Evolutionary conservation across 2,888 invertebrate species (phyloP).

Genomic region (Flexamia atlantica): DNA sequence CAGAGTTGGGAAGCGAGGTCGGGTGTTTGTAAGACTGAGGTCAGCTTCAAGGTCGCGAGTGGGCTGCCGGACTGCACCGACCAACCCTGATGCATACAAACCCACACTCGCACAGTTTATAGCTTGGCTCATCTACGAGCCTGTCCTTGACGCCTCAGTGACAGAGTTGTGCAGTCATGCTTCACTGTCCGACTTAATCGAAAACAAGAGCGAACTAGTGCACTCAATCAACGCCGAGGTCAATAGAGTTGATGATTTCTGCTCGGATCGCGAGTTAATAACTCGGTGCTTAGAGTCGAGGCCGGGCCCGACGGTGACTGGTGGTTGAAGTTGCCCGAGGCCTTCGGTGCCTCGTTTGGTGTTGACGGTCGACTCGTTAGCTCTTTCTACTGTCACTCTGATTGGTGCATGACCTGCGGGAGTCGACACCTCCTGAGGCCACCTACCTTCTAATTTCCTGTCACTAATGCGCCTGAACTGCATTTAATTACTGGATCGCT

Average conservation of each 20-base stretch:
- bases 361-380: neutral
- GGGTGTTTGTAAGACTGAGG: neutral
- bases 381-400: neutral
- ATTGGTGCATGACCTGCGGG: neutral
- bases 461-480: neutral
- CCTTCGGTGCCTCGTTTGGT: constrained; percentile 1
- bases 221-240: constrained; percentile 40
- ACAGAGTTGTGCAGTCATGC: constrained; percentile 33
- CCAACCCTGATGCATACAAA: neutral
- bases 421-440: neutral
- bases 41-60: constrained; percentile 14
- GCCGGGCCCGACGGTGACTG: constrained; percentile 26
- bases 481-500: neutral
- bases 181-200: constrained; percentile 25
- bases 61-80: constrained; percentile 25
- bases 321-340: no score
- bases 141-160: constrained; percentile 1
- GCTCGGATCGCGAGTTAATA: constrained; percentile 33
- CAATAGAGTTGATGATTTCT: constrained; percentile 47
- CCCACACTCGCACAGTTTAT: neutral
- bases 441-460: constrained; percentile 30
- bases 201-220: constrained; percentile 36
- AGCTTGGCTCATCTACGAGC: neutral
- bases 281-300: constrained; percentile 33
- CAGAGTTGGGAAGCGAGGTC: neutral